Percentiles rank a stretch among this genome's conserved stretches.
Conservation (phyloP, 2,888 invertebrate species). For the Choristoneura rosaceana region DNA sequence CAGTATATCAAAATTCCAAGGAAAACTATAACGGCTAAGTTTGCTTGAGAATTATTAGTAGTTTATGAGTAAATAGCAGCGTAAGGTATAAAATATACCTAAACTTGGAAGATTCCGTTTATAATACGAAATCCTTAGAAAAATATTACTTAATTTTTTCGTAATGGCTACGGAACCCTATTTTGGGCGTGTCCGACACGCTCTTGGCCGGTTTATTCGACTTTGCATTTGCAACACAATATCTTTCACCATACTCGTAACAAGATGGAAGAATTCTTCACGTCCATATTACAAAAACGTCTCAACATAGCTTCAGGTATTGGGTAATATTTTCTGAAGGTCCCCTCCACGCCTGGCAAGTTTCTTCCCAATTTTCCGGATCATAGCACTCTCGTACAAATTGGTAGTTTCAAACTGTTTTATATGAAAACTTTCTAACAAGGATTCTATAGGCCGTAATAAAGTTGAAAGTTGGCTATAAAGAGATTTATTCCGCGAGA, state of each 20-base stretch:
- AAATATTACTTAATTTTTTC: too few species aligned
- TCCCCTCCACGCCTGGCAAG: conserved; percentile 40
- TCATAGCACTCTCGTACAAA: conserved; percentile 50
- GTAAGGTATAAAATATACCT: too few species aligned
- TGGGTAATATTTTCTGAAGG: conserved; percentile 30
- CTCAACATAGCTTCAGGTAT: conserved; percentile 1
- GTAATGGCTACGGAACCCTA: too few species aligned
- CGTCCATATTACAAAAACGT: neutral
- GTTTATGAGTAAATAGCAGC: too few species aligned
- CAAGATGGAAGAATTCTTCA: neutral
- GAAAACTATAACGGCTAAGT: too few species aligned
- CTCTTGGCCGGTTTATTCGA: too few species aligned
- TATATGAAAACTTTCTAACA: conserved; percentile 52
- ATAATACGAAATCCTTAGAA: too few species aligned
- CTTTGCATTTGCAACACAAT: too few species aligned
- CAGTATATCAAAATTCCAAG: too few species aligned
- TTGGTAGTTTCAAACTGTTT: conserved; percentile 52
- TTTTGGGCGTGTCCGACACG: too few species aligned
- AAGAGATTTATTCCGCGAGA: conserved; percentile 25
- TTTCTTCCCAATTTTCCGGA: conserved; percentile 56
- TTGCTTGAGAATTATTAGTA: too few species aligned
- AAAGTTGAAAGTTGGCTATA: conserved; percentile 29
- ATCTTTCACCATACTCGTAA: neutral
- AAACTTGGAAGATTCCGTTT: too few species aligned
- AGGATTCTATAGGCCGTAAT: conserved; percentile 39